Conservation (phyloP, 2,888 invertebrate genomes). For the Xestia c-nigrum region DNA sequence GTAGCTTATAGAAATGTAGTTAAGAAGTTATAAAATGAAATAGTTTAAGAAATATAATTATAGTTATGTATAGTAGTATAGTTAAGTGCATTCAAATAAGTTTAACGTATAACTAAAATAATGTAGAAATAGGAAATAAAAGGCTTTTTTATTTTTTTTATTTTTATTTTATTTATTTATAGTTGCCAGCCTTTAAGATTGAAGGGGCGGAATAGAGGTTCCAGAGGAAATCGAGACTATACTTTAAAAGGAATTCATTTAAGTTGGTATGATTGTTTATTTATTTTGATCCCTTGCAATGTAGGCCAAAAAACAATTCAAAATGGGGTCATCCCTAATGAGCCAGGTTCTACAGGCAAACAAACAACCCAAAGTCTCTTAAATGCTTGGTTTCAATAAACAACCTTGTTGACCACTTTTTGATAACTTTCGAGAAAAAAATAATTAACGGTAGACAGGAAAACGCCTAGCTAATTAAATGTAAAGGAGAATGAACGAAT, state of each 20-base stretch:
- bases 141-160: no score
- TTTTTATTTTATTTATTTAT: no score
- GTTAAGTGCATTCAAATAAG: no score
- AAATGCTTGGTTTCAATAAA: constrained; percentile 28
- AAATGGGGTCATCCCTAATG: constrained; percentile 2
- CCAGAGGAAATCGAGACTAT: neutral
- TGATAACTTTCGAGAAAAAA: neutral
- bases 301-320: neutral
- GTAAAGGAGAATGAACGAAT: neutral
- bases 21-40: no score
- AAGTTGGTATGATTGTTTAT: neutral
- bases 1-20: no score
- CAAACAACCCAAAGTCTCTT: constrained; percentile 10
- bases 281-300: neutral
- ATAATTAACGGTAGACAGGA: neutral
- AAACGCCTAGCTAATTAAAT: neutral
- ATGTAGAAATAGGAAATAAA: no score
- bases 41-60: no score
- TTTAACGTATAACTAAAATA: no score
- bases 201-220: neutral
- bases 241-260: neutral
- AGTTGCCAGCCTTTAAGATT: neutral
- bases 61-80: no score
- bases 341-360: neutral
- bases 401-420: constrained; percentile 21